phyloP scores from a whole-genome alignment of 2,113 vertebrate species.

The Gambusia affinis region DNA sequence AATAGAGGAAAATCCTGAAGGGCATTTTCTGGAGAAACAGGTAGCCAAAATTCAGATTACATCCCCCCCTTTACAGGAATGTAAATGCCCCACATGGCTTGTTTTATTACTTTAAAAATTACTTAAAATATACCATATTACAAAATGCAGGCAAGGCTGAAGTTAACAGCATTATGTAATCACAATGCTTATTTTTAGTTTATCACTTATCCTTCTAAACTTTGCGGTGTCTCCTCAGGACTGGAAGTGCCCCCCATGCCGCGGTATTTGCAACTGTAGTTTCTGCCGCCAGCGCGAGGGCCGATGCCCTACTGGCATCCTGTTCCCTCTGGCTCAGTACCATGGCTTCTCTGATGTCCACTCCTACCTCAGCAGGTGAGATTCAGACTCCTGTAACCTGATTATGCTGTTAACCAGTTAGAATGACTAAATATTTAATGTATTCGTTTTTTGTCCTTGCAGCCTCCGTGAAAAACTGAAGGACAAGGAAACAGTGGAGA shows the following conservation, averaged over 20 bases:
- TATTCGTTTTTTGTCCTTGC: neutral
- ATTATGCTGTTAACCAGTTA: fast-evolving
- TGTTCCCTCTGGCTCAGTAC: constrained; percentile 80
- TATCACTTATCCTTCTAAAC: neutral
- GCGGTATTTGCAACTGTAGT: constrained; percentile 84
- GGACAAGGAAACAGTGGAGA: constrained; percentile 34
- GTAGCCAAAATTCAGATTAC: neutral
- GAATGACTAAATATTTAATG: neutral
- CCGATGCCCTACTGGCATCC: constrained; percentile 80
- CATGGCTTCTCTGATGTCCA: constrained; percentile 82
- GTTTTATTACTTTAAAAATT: too few relatives aligned
- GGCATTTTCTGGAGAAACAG: neutral
- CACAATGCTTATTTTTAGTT: neutral
- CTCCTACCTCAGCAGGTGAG: constrained; percentile 81
- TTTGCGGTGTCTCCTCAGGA: constrained; percentile 50
- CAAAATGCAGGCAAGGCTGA: neutral
- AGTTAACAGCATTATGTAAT: neutral
- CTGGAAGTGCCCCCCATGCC: constrained; percentile 81
- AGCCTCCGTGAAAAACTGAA: constrained; percentile 74
- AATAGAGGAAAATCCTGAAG: too few relatives aligned
- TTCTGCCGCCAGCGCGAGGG: constrained; percentile 81
- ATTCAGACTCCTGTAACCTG: neutral
- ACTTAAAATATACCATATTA: neutral
- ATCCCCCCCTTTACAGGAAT: too few relatives aligned
- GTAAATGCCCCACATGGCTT: too few relatives aligned